Percentiles rank a stretch among this genome's conserved stretches.
Conservation (phyloP, 2,888 invertebrate species). For the Cyclophora punctaria region DNA sequence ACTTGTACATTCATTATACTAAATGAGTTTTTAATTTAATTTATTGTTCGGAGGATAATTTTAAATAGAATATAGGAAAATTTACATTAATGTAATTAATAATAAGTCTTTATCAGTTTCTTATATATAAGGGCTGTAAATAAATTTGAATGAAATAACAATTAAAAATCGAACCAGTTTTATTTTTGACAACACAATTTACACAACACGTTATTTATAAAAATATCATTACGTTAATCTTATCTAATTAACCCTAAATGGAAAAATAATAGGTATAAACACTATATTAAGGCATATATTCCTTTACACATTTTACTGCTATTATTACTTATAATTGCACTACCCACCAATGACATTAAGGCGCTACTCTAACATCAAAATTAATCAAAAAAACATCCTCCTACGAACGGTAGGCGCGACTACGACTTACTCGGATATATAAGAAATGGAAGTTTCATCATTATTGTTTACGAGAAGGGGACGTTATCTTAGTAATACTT, state of each 20-base stretch:
- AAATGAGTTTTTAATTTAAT: too few species aligned
- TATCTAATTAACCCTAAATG: slow-evolving; percentile 35
- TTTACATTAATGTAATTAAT: too few species aligned
- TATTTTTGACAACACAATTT: slow-evolving; percentile 38
- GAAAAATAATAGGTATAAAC: slow-evolving; percentile 38
- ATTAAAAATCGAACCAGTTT: slow-evolving; percentile 29
- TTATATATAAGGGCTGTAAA: too few species aligned
- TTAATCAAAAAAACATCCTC: background rate
- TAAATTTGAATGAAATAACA: background rate
- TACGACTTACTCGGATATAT: background rate
- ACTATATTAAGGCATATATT: slow-evolving; percentile 8
- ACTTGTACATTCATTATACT: too few species aligned
- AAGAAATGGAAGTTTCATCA: background rate
- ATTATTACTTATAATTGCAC: background rate
- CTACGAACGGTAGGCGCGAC: background rate
- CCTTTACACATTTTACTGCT: too few species aligned
- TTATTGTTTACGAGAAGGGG: too few species aligned
- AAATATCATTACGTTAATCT: slow-evolving; percentile 40
- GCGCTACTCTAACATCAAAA: slow-evolving; percentile 6
- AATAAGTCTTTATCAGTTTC: too few species aligned
- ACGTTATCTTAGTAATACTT: too few species aligned
- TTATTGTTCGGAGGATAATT: too few species aligned
- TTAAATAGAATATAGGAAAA: too few species aligned
- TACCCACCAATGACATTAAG: slow-evolving; percentile 15
- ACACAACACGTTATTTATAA: slow-evolving; percentile 64